These are phyloP conservation scores for Tursiops truncatus DNA, from an alignment of 2,113 vertebrate species.

Conservation along the genomic window DNA sequence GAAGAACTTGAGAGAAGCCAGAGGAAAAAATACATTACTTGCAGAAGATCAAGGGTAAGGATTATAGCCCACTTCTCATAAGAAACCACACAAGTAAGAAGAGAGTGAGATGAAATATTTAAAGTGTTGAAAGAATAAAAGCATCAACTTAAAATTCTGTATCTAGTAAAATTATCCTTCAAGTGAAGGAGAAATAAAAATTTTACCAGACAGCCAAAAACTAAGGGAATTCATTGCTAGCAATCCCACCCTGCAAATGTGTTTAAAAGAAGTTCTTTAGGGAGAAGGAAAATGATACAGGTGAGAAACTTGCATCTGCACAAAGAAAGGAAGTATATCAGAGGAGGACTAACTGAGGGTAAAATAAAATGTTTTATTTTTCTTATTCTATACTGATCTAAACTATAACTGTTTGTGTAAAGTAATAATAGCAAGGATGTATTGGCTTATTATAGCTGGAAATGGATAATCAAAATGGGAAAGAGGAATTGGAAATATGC, in stretches of 20 bases:
- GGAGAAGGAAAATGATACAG: neutral
- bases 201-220: neutral
- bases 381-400: neutral
- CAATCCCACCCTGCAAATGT: neutral
- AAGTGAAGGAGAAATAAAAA: neutral
- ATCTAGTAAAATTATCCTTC: neutral
- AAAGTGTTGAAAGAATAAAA: neutral
- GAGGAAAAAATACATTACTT: neutral
- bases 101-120: neutral
- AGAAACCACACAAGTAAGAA: neutral
- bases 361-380: neutral
- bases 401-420: neutral
- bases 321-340: neutral
- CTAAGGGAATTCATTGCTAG: neutral
- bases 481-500: neutral
- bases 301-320: neutral
- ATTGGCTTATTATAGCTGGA: neutral
- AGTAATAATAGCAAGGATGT: neutral
- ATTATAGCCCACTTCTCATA: neutral
- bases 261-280: neutral
- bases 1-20: neutral
- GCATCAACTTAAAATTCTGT: neutral
- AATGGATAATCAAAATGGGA: neutral
- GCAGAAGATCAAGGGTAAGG: neutral
- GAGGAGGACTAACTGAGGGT: neutral